Evolutionary conservation across 2,888 invertebrate species (phyloP).

Genomic region (Tridacna crocea): DNA sequence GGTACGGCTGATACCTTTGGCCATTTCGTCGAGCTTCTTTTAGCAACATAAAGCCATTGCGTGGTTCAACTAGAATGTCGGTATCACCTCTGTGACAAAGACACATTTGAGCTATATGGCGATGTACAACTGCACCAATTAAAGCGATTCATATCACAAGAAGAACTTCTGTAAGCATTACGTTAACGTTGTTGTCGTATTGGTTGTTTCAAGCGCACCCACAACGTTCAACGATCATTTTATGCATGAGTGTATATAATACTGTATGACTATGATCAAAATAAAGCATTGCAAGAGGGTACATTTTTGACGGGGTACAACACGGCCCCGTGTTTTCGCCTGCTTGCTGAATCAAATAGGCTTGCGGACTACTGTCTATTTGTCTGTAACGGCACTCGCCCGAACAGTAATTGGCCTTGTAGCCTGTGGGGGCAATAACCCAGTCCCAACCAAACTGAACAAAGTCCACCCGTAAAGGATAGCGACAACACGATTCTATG

Average conservation of each 20-base stretch:
- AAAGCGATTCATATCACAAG: slow-evolving; percentile 36
- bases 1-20: slow-evolving; percentile 10
- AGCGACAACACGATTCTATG: slow-evolving; percentile 96
- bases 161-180: slow-evolving; percentile 9
- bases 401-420: slow-evolving; percentile 97
- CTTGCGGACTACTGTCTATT: slow-evolving; percentile 93
- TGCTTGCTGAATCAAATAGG: slow-evolving; percentile 91
- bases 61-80: background rate
- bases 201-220: slow-evolving; percentile 66
- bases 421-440: slow-evolving; percentile 97
- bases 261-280: slow-evolving; percentile 93
- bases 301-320: slow-evolving; percentile 95
- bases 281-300: slow-evolving; percentile 93
- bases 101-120: slow-evolving; percentile 20
- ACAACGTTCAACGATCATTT: slow-evolving; percentile 76
- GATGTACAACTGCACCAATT: slow-evolving; percentile 27
- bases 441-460: slow-evolving; percentile 98
- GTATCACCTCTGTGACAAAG: background rate
- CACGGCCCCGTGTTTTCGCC: slow-evolving; percentile 93
- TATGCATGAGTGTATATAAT: slow-evolving; percentile 75
- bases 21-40: slow-evolving; percentile 15
- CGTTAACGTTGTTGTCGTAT: background rate
- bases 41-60: background rate
- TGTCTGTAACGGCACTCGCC: slow-evolving; percentile 97
- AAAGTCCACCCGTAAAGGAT: slow-evolving; percentile 96